Percentiles rank a stretch among this genome's conserved stretches.
Evolutionary conservation across 2,113 vertebrate genomes (phyloP).

Genomic region (Lophochroa leadbeateri): DNA sequence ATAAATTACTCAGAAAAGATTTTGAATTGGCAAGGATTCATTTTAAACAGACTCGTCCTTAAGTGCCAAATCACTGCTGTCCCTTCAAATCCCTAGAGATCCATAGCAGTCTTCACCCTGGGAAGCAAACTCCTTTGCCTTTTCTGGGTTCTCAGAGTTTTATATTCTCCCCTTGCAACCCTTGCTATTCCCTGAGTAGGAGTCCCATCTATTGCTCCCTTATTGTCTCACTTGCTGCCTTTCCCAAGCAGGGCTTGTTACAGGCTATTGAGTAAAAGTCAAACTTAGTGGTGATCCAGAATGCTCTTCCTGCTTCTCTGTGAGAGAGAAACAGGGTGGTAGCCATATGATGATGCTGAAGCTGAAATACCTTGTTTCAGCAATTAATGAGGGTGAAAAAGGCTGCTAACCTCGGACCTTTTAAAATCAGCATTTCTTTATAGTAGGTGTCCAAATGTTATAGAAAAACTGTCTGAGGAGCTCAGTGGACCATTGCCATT

Average conservation of each 20-base stretch:
- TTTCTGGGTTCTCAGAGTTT: neutral
- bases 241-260: neutral
- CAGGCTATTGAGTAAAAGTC: neutral
- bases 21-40: neutral
- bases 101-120: neutral
- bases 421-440: neutral
- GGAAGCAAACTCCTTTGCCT: neutral
- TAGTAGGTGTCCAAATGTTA: neutral
- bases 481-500: neutral
- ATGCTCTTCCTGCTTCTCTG: neutral
- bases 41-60: neutral
- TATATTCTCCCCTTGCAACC: neutral
- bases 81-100: neutral
- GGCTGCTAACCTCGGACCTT: neutral
- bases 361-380: neutral
- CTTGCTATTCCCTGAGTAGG: neutral
- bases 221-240: neutral
- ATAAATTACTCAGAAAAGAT: neutral
- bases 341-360: neutral
- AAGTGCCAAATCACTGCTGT: neutral
- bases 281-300: neutral
- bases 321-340: neutral
- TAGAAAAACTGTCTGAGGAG: neutral
- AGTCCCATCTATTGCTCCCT: neutral
- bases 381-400: neutral